Conservation (phyloP, 2,113 vertebrate genomes). For the Scalopus aquaticus region DNA sequence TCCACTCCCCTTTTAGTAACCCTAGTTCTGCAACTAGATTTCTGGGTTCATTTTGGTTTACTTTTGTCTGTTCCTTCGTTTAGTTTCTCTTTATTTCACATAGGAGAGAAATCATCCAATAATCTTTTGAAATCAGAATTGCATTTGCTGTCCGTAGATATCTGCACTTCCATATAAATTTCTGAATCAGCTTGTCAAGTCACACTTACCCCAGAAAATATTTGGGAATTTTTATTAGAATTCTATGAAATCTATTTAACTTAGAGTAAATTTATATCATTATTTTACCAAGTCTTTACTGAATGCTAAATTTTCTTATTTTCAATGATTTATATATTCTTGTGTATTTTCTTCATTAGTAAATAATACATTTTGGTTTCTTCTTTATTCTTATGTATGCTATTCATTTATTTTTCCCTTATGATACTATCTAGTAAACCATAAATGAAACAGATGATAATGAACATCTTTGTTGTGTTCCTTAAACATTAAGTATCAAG, state of each 20-base stretch:
- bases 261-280: background rate
- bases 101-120: too few species aligned
- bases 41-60: too few species aligned
- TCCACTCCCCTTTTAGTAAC: too few species aligned
- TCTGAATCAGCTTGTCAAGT: background rate
- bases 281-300: background rate
- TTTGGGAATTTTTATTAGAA: background rate
- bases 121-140: background rate
- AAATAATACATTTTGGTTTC: background rate
- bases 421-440: background rate
- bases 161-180: background rate
- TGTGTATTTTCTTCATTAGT: slow-evolving; percentile 4
- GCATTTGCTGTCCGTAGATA: background rate
- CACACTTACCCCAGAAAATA: background rate
- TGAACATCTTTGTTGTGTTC: background rate
- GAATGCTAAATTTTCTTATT: background rate
- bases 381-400: background rate
- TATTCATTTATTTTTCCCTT: background rate
- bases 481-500: background rate
- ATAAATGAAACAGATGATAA: background rate
- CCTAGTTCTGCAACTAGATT: too few species aligned
- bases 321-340: background rate
- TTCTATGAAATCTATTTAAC: background rate
- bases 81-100: too few species aligned
- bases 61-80: too few species aligned